phyloP scores from a whole-genome alignment of 2,888 invertebrate species.

The Muscina levida region DNA sequence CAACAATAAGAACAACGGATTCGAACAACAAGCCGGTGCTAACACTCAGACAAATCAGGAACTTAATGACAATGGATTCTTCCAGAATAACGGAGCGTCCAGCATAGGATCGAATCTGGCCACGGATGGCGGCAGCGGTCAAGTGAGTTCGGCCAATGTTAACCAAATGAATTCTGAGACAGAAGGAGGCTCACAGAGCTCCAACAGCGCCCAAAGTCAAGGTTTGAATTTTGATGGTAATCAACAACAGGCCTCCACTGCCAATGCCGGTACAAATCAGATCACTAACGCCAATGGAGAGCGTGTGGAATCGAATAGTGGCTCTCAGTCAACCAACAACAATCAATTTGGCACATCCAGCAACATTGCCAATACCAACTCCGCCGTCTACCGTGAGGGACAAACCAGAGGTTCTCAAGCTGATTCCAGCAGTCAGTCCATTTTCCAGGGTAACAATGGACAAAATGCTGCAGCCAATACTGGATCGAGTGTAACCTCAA shows the following conservation, averaged over 20 bases:
- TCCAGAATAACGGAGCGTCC: constrained; percentile 74
- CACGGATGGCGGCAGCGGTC: constrained; percentile 75
- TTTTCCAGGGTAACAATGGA: constrained; percentile 73
- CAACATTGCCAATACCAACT: constrained; percentile 76
- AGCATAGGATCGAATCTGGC: constrained; percentile 77
- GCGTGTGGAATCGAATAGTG: constrained; percentile 72
- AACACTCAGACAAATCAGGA: constrained; percentile 73
- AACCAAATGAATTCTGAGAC: constrained; percentile 72
- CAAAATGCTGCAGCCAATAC: constrained; percentile 72
- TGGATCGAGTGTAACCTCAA: constrained; percentile 71
- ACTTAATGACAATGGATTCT: constrained; percentile 66
- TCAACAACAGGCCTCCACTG: constrained; percentile 74
- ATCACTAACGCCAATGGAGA: constrained; percentile 68
- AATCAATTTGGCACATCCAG: constrained; percentile 71
- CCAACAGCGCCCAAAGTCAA: constrained; percentile 77
- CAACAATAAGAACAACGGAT: constrained; percentile 68
- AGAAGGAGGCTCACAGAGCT: constrained; percentile 67
- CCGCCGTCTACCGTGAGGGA: constrained; percentile 70
- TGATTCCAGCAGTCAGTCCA: constrained; percentile 76
- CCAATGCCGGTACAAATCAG: constrained; percentile 75
- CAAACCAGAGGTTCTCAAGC: constrained; percentile 70
- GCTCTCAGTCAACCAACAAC: constrained; percentile 73
- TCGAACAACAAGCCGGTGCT: constrained; percentile 75
- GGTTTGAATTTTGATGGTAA: constrained; percentile 74
- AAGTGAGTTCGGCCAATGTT: constrained; percentile 77